These are phyloP conservation scores for Chionomys nivalis DNA, from an alignment of 2,113 vertebrate species.

Conservation along the genomic window DNA sequence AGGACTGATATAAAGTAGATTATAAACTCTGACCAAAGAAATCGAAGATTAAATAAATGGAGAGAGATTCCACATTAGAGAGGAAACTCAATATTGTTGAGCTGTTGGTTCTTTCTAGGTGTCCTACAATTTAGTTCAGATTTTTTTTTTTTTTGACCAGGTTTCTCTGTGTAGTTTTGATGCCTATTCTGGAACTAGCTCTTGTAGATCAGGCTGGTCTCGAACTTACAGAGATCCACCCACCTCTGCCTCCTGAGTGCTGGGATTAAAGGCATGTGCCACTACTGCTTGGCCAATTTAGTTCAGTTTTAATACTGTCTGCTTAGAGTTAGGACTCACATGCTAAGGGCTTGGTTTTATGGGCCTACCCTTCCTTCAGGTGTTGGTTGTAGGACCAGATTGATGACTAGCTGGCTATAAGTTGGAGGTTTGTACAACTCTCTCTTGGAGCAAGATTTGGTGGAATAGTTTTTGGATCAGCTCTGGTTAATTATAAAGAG, in stretches of 20 bases:
- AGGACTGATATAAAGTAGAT: neutral
- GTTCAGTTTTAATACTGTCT: neutral
- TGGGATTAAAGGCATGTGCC: too few relatives aligned
- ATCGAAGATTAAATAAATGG: neutral
- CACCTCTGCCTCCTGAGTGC: too few relatives aligned
- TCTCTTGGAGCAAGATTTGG: neutral
- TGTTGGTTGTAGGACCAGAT: neutral
- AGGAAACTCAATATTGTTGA: neutral
- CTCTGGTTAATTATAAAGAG: neutral
- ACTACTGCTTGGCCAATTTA: too few relatives aligned
- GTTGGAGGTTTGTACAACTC: neutral
- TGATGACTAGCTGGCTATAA: neutral
- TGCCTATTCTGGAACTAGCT: too few relatives aligned
- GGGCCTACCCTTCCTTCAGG: neutral
- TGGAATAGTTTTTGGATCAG: neutral
- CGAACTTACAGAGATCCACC: too few relatives aligned
- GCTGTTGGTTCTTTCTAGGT: neutral
- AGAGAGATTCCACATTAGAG: neutral
- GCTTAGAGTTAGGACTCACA: neutral
- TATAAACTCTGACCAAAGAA: constrained; percentile 27
- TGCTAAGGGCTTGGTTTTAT: neutral
- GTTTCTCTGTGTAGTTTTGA: too few relatives aligned
- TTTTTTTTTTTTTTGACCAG: too few relatives aligned
- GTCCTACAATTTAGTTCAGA: too few relatives aligned
- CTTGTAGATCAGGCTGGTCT: too few relatives aligned